Conservation (phyloP, 2,888 invertebrate genomes). For the Spilarctia lutea region DNA sequence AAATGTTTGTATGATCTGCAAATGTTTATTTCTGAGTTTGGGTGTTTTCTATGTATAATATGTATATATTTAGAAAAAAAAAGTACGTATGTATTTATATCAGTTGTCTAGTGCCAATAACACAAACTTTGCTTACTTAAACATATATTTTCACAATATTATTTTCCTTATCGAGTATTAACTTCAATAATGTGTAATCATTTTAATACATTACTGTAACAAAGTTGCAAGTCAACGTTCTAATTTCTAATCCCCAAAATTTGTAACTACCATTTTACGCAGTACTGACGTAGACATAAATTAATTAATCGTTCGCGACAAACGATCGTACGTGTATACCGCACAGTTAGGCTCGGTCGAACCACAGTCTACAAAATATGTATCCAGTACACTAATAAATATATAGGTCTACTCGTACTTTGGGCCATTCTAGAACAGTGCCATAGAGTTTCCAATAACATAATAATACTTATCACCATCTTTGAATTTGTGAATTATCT, state of each 20-base stretch:
- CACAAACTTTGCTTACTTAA: too few relatives aligned
- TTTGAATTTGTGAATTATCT: too few relatives aligned
- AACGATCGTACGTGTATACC: constrained; percentile 32
- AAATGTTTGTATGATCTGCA: too few relatives aligned
- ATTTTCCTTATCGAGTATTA: not conserved
- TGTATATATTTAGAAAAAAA: too few relatives aligned
- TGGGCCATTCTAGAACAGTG: not conserved
- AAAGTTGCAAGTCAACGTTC: constrained; percentile 24
- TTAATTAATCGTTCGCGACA: constrained; percentile 32
- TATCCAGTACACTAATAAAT: not conserved
- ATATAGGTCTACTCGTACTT: not conserved
- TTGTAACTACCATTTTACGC: constrained; percentile 25
- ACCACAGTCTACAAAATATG: constrained; percentile 4
- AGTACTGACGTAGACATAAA: constrained; percentile 25
- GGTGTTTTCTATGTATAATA: too few relatives aligned
- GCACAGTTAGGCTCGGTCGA: not conserved
- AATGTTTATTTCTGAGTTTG: too few relatives aligned
- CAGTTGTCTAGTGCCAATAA: too few relatives aligned
- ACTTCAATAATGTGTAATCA: constrained; percentile 16
- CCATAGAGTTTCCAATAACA: too few relatives aligned
- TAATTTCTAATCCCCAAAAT: constrained; percentile 24
- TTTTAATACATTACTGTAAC: constrained; percentile 18
- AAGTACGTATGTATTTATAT: too few relatives aligned
- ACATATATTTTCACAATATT: not conserved
- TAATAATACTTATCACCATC: too few relatives aligned